phyloP scores from a whole-genome alignment of 2,888 invertebrate genomes.

The Spicauda simplicius region DNA sequence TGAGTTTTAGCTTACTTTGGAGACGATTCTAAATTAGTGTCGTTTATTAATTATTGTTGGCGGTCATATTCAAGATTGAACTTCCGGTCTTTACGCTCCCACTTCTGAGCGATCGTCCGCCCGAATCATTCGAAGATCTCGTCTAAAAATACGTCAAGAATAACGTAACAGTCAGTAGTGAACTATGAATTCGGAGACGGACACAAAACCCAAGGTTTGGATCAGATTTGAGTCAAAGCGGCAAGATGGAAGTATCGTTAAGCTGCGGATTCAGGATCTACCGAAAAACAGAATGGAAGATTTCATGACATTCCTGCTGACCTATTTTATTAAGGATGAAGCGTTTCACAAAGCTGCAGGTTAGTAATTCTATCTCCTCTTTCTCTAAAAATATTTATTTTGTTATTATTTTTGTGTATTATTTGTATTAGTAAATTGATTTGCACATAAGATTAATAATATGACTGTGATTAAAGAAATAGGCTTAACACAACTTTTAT shows the following conservation, averaged over 20 bases:
- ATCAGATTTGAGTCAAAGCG: conserved; percentile 40
- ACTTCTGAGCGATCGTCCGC: background rate
- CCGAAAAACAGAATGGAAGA: conserved; percentile 33
- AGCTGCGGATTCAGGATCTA: conserved; percentile 42
- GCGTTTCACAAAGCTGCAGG: conserved; percentile 43
- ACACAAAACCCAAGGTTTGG: conserved; percentile 37
- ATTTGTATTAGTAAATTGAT: too few species aligned
- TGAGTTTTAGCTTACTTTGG: background rate
- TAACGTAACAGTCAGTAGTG: background rate
- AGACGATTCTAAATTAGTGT: background rate
- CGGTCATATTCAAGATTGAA: background rate
- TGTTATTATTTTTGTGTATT: too few species aligned
- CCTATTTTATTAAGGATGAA: conserved; percentile 39
- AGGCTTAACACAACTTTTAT: too few species aligned
- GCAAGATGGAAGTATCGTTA: conserved; percentile 40
- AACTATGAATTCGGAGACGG: conserved; percentile 10
- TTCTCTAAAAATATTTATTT: too few species aligned
- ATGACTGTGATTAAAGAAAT: too few species aligned
- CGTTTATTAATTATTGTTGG: background rate
- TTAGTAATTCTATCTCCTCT: conserved; percentile 11
- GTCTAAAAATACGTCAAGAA: background rate
- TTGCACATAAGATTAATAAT: too few species aligned
- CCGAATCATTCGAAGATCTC: background rate
- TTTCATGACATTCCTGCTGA: conserved; percentile 36
- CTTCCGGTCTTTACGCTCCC: background rate